Base-by-base conservation (phyloP, 2,888 invertebrate genomes). In the Agrotis ipsilon region DNA sequence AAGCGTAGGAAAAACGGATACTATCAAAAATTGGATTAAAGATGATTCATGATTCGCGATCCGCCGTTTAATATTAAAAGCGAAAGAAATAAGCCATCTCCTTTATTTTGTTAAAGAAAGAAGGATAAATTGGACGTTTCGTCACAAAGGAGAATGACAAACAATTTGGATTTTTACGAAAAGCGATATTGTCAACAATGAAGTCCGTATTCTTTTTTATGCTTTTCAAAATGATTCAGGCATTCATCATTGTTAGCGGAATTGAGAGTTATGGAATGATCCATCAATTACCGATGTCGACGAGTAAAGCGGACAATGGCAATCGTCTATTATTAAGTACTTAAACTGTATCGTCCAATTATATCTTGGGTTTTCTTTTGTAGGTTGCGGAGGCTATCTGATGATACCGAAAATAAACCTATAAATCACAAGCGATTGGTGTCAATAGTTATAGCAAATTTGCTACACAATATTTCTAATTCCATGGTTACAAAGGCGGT, bases 11-110 rank as follows among this genome's bases (percentile, higher is more conserved):
- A 32, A n/a, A 51, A 39, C 57, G 73, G 68, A 70, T 78, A 75
- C 63, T 69, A 78, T 68, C 59, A 74, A 83, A 83, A 84, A 81
- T 84, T 79, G 72, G 70, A 82, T 81, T 76, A 76, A 84, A 67
- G 46, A 79, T 79, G 85, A 83, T 84, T 86, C 79, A 86, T 76
- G 75, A 70, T 70, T 78, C 51, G 61, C 59, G 58, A 72, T 63
- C 71, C 66, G 13, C 18, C 65, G 68, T 83, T 83, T 78, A 70
- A 75, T 78, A 80, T 39, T 80, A 64, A 73, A 75, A 73, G 61
- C 49, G 57, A 82, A 75, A 73, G 60, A 70, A 80, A 76, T 81
- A 86, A 75, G 72, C 70, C 52, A 60, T 54, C 57, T 60, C 70
- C 54, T 72, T 71, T 74, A 68, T 80, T 74, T 65, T 68, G 57